These are phyloP conservation scores for Rhinoraja longicauda DNA, from an alignment of 2,797 vertebrate genomes.

Conservation along the genomic window DNA sequence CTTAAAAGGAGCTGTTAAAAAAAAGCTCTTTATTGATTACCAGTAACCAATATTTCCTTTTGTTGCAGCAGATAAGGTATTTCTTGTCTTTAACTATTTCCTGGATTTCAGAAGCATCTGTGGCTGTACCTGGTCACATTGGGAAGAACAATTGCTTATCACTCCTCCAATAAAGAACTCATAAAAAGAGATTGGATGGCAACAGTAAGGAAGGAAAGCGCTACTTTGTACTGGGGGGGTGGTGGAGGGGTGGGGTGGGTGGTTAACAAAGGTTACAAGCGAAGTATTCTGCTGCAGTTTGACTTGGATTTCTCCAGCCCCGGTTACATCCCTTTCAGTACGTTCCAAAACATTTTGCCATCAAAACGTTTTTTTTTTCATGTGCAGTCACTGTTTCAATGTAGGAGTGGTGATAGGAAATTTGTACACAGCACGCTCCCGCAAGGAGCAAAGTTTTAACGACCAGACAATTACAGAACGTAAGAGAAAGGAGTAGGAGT, in stretches of 20 bases:
- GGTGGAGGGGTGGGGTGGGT: too few relatives aligned
- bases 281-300: neutral
- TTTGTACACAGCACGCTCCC: too few relatives aligned
- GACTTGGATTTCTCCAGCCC: too few relatives aligned
- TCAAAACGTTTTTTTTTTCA: too few relatives aligned
- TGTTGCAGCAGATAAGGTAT: conserved; percentile 50
- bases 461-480: too few relatives aligned
- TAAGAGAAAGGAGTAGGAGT: too few relatives aligned
- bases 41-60: conserved; percentile 64
- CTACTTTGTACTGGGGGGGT: neutral
- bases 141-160: conserved; percentile 31
- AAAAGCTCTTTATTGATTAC: conserved; percentile 69
- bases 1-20: conserved; percentile 63
- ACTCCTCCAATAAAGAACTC: neutral
- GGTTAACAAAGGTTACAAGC: neutral
- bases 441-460: too few relatives aligned
- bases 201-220: neutral
- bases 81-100: conserved; percentile 52
- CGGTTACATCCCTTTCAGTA: too few relatives aligned
- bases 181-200: conserved; percentile 36
- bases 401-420: too few relatives aligned
- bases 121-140: neutral
- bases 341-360: too few relatives aligned
- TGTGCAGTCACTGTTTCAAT: too few relatives aligned
- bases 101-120: conserved; percentile 27